Percentiles rank a stretch among this genome's conserved stretches.
These are phyloP conservation scores for Anastrepha obliqua DNA, from an alignment of 1,140 invertebrate genomes.

Conservation along the genomic window DNA sequence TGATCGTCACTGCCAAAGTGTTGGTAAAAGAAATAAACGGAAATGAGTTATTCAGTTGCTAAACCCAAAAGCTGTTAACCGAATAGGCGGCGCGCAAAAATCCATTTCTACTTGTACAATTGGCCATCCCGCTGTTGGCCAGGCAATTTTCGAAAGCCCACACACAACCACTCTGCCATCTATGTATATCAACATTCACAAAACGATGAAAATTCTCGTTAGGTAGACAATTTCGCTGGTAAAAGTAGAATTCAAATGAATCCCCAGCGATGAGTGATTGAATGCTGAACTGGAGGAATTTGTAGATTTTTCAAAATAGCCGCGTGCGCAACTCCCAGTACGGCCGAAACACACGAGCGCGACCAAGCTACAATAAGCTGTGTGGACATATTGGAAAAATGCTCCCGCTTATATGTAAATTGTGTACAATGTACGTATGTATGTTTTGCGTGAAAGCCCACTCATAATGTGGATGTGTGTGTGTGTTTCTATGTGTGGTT, in stretches of 20 bases:
- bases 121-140: not conserved
- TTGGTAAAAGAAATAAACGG: not conserved
- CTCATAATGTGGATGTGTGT: not conserved
- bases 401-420: too few relatives aligned
- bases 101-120: not conserved
- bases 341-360: too few relatives aligned
- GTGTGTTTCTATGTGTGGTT: not conserved
- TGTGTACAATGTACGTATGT: not conserved
- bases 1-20: not conserved
- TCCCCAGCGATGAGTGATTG: conserved; percentile 1
- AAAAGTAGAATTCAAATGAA: not conserved
- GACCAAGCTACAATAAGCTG: too few relatives aligned
- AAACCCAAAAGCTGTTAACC: conserved; percentile 3
- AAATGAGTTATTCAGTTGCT: conserved; percentile 20
- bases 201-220: too few relatives aligned
- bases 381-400: too few relatives aligned
- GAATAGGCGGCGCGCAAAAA: not conserved
- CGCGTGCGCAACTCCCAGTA: too few relatives aligned
- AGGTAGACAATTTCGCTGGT: too few relatives aligned
- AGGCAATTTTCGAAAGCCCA: not conserved
- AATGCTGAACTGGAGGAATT: not conserved
- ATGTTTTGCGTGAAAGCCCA: not conserved
- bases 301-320: not conserved
- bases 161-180: not conserved
- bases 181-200: too few relatives aligned